Base-by-base conservation (phyloP, 2,888 invertebrate genomes). In the Cyaniris semiargus region DNA sequence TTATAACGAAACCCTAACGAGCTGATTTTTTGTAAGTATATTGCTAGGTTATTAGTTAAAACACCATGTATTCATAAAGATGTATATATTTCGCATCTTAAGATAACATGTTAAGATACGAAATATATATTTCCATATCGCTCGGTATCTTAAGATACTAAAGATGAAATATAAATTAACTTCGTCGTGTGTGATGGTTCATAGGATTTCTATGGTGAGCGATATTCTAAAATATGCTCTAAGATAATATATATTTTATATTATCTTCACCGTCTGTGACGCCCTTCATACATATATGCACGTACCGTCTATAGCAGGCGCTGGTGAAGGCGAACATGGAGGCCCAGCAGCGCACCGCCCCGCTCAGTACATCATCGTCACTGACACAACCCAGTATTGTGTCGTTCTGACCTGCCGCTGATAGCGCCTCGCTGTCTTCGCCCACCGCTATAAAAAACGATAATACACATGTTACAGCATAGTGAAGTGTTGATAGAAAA, bases 321-420 rank as follows among this genome's bases (percentile, higher is more conserved):
- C 97, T 97, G 81, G 96, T 96, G 83, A 95, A 96, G 0, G 96
- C 94, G 85, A 96, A 98, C 81, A 97, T 95, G 0, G 98, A 98
- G 0, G 96, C 96, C 98, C 98, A 98, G 86, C 98, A 98, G 78
- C 95, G 94, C 74, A 95, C 90, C 1, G 98, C 91, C 7, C 95
- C 96, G 48, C 90, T 84, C 15, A 95, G 79, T 13, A 97, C 89
- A 77, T 95, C 94, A 0, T 88, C 89, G 66, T 90, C 87, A 0
- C 93, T 94, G 58, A 86, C 86, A 76, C 97, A 95, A 0, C 97
- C 97, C 3, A 98, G 91, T 79, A 96, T 95, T 0, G 97, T 97
- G 79, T 96, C 96, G 89, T 98, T 97, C 90, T 98, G 98, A 0
- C 98, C 98, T 0, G 98, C 98, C 4, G 97, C 96, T 0, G 97